Percentiles rank a stretch among this genome's conserved stretches.
These are phyloP conservation scores for Anisognathus igniventris DNA, from an alignment of 2,797 vertebrate genomes.

Conservation along the genomic window DNA sequence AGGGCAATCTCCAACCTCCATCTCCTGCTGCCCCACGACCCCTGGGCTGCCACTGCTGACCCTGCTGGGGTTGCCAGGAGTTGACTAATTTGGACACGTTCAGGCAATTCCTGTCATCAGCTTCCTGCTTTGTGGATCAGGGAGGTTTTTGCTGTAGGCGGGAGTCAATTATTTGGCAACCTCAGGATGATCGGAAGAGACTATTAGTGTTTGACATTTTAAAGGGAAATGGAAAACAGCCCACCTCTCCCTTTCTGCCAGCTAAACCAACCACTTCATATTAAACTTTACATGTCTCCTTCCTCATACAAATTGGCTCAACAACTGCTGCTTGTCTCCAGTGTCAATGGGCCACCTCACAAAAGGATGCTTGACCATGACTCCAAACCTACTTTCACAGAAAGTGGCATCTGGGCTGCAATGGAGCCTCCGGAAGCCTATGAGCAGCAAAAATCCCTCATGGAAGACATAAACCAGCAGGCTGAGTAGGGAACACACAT, in stretches of 20 bases:
- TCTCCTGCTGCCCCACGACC: slow-evolving; percentile 72
- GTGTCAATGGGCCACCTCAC: background rate
- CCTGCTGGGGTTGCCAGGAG: slow-evolving; percentile 52
- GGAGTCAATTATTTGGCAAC: slow-evolving; percentile 67
- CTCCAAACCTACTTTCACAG: background rate
- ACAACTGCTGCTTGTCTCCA: background rate
- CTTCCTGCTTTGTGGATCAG: slow-evolving; percentile 69
- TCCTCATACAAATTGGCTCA: background rate
- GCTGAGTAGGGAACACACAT: background rate
- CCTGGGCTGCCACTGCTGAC: slow-evolving; percentile 55
- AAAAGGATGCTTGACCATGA: background rate
- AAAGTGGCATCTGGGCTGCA: background rate
- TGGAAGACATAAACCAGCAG: background rate
- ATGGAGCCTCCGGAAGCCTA: background rate
- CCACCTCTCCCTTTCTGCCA: slow-evolving; percentile 37
- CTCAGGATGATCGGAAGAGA: slow-evolving; percentile 55
- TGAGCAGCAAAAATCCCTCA: background rate
- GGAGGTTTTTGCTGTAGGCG: slow-evolving; percentile 61
- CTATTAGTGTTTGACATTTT: slow-evolving; percentile 59
- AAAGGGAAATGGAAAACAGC: slow-evolving; percentile 67
- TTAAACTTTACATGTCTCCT: slow-evolving; percentile 5
- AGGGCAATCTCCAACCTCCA: slow-evolving; percentile 30
- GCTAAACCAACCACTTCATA: slow-evolving; percentile 17
- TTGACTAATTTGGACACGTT: slow-evolving; percentile 73
- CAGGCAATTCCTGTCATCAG: slow-evolving; percentile 71